Conservation (phyloP, 2,113 vertebrate genomes). For the Xerus inauris region DNA sequence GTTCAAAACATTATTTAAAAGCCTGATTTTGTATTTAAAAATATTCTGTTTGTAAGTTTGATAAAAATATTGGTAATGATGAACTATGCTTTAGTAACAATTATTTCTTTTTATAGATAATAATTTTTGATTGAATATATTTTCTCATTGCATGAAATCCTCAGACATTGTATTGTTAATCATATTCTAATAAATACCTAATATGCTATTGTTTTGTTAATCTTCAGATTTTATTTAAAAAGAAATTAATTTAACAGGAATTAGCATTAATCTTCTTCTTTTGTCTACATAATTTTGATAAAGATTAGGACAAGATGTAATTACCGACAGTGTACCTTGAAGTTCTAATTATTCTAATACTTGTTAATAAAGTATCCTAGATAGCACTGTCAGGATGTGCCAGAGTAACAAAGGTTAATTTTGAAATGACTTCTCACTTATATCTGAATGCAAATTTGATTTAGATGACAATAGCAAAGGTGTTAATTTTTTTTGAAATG, state of each 20-base stretch:
- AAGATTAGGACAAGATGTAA: background rate
- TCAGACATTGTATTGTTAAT: background rate
- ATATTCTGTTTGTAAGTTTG: background rate
- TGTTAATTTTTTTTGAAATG: constrained; percentile 4
- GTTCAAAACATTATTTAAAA: background rate
- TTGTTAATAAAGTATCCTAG: constrained; percentile 14
- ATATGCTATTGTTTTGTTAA: background rate
- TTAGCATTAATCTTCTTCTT: background rate
- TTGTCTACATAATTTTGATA: constrained; percentile 6
- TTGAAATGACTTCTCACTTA: background rate
- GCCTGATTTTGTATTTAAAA: background rate
- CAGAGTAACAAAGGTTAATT: background rate
- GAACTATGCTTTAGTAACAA: background rate
- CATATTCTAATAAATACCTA: background rate
- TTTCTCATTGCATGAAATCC: constrained; percentile 14
- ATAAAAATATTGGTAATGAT: constrained; percentile 1
- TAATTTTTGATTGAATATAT: background rate
- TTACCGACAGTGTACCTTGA: constrained; percentile 6
- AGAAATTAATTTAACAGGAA: background rate
- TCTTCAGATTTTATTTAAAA: background rate
- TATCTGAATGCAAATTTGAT: background rate
- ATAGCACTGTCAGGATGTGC: background rate
- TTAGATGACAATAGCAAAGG: background rate
- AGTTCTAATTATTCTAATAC: constrained; percentile 4
- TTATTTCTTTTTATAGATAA: background rate